These are phyloP conservation scores for Mizuhopecten yessoensis DNA, from an alignment of 1,140 invertebrate genomes.

Conservation along the genomic window DNA sequence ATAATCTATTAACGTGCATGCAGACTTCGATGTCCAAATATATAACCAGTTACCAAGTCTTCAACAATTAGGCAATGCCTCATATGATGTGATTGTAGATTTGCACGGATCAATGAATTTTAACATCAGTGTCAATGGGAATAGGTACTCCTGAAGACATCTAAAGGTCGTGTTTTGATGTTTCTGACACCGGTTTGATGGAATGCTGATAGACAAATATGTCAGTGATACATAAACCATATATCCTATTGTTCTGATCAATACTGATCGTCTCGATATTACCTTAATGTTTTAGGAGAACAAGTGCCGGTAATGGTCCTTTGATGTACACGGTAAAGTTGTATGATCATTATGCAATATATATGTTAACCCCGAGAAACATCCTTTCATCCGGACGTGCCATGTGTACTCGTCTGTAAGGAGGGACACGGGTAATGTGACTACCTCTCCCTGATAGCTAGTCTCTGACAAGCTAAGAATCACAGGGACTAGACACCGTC, in stretches of 20 bases:
- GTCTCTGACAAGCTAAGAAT: too few relatives aligned
- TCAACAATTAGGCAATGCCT: neutral
- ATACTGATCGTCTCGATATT: neutral
- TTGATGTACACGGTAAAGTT: conserved; percentile 13
- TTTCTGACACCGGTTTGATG: conserved; percentile 1
- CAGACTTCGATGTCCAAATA: neutral
- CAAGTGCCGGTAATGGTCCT: neutral
- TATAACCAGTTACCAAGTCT: neutral
- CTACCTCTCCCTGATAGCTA: too few relatives aligned
- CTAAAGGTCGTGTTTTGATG: conserved; percentile 16
- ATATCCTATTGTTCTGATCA: neutral
- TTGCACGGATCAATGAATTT: neutral
- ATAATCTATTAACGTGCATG: too few relatives aligned
- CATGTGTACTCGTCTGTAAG: neutral
- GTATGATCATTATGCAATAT: neutral
- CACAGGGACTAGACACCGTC: too few relatives aligned
- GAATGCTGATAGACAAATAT: neutral
- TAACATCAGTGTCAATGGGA: neutral
- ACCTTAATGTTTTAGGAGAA: neutral
- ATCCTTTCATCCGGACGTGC: neutral
- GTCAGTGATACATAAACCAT: too few relatives aligned
- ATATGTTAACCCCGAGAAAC: neutral
- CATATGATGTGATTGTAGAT: neutral
- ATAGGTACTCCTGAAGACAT: neutral
- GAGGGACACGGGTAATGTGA: too few relatives aligned